These are phyloP conservation scores for Agrochola circellaris DNA, from an alignment of 2,888 invertebrate genomes.

Conservation along the genomic window DNA sequence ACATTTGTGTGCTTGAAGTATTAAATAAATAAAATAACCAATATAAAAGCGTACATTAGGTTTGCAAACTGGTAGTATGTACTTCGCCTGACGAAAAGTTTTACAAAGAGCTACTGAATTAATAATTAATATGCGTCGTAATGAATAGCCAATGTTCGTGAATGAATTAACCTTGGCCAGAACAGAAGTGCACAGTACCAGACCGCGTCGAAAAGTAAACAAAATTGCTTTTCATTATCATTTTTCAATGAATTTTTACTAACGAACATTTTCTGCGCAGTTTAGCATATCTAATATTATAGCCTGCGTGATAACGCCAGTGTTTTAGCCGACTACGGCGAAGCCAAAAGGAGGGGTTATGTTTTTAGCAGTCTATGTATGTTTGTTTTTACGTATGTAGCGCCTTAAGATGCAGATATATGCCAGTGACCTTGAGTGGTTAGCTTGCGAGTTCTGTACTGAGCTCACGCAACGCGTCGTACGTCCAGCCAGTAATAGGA, in stretches of 20 bases:
- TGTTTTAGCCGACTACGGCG: no score
- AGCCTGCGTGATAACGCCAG: not conserved
- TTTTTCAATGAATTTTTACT: not conserved
- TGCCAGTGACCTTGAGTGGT: no score
- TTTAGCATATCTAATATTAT: not conserved
- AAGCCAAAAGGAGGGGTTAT: no score
- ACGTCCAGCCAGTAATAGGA: no score
- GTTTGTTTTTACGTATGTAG: no score
- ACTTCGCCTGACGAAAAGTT: not conserved
- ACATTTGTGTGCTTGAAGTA: no score
- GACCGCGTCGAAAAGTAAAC: constrained; percentile 13
- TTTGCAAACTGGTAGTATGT: not conserved
- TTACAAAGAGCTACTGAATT: not conserved
- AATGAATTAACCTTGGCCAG: constrained; percentile 23
- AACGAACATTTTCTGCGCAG: constrained; percentile 4
- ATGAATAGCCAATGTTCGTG: not conserved
- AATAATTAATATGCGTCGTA: not conserved
- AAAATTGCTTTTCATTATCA: constrained; percentile 8
- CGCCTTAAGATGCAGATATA: no score
- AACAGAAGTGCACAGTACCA: constrained; percentile 1
- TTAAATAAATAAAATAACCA: no score
- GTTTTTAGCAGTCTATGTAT: no score
- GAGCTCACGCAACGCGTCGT: no score
- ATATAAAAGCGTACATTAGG: not conserved
- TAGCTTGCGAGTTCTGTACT: no score